Conservation (phyloP, 2,797 vertebrate genomes). For the Sitta carolinensis region DNA sequence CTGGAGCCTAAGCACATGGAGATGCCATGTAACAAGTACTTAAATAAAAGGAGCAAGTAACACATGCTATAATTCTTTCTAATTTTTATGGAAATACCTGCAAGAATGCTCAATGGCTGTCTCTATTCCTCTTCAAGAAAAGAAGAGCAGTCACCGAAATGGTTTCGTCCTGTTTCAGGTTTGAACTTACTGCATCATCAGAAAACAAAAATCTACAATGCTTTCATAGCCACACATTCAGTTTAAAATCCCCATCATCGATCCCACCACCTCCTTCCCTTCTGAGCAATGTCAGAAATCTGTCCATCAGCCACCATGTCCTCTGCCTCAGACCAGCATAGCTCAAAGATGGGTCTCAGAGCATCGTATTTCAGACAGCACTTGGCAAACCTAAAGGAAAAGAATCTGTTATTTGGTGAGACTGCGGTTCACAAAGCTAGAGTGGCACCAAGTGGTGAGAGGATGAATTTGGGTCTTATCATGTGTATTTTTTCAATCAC, state of each 20-base stretch:
- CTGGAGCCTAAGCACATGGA: not conserved
- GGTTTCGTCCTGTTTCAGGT: not conserved
- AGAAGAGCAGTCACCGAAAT: not conserved
- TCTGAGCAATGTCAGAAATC: not conserved
- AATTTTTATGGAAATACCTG: not conserved
- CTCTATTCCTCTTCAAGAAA: slow-evolving; percentile 44
- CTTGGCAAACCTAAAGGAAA: not conserved
- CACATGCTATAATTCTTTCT: not conserved
- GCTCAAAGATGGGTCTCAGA: not conserved
- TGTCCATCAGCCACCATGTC: not conserved
- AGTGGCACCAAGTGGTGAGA: slow-evolving; percentile 77
- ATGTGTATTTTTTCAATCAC: not conserved
- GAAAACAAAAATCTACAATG: not conserved
- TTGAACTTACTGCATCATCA: not conserved
- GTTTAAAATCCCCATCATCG: not conserved
- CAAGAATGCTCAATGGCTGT: not conserved
- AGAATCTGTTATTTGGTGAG: not conserved
- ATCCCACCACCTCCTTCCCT: not conserved
- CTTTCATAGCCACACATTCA: not conserved
- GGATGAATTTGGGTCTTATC: slow-evolving; percentile 3
- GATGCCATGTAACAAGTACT: not conserved
- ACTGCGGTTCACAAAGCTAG: slow-evolving; percentile 65
- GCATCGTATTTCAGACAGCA: slow-evolving; percentile 28
- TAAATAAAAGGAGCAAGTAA: not conserved
- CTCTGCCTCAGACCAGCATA: not conserved